Conservation (phyloP, 2,113 vertebrate genomes). For the Solenodon paradoxus region DNA sequence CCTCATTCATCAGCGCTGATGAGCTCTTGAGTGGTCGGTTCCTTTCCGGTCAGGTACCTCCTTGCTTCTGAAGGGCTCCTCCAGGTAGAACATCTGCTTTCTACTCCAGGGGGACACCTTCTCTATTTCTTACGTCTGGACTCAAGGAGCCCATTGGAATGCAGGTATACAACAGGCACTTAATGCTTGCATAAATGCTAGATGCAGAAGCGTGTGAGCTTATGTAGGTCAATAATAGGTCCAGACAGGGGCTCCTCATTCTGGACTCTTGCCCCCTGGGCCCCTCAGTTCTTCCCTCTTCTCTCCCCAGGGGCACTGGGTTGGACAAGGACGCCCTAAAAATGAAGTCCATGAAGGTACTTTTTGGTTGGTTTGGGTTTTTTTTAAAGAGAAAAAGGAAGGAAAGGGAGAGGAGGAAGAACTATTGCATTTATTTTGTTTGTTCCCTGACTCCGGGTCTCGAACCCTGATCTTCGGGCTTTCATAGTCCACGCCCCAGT, state of each 20-base stretch:
- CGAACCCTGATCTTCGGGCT: too few species aligned
- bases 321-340: neutral
- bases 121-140: neutral
- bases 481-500: too few species aligned
- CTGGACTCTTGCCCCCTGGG: neutral
- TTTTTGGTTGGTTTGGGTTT: too few species aligned
- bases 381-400: too few species aligned
- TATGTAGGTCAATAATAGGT: fast-evolving
- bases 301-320: neutral
- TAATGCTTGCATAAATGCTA: neutral
- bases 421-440: too few species aligned
- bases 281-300: neutral
- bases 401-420: too few species aligned
- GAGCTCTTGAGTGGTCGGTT: neutral
- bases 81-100: neutral
- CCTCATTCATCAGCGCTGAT: neutral
- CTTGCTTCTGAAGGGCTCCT: neutral
- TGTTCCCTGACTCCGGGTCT: too few species aligned
- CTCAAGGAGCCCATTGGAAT: neutral
- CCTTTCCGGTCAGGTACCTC: neutral
- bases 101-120: neutral
- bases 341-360: neutral
- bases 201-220: too few species aligned
- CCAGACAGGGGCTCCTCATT: neutral
- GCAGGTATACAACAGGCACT: neutral